Evolutionary conservation across 2,888 invertebrate genomes (phyloP), one percentile per base, ranked within the genome.

Genomic region (Ennomos fuscantarius): DNA sequence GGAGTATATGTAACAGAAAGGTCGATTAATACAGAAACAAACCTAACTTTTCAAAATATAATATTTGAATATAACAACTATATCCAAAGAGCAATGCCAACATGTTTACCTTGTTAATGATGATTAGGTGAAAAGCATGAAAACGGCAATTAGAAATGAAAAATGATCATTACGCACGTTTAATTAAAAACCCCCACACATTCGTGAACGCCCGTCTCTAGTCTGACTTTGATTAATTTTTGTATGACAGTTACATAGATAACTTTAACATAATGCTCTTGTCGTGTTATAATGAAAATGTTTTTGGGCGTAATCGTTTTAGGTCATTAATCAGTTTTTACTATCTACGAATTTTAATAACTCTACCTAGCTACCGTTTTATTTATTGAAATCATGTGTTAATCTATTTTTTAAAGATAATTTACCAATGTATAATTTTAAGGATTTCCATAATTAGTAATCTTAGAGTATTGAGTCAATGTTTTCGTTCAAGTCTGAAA

Each of bases 71-170:
- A 1, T 32, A 47, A 55, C 40, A 49, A 49, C 15, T 2, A 9
- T 33, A 9, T 42, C 71, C 73, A 71, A 70, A 73, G 73, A 40
- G 40, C 40, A 24, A 43, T 41, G 15, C 50, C 58, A 40, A 12
- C 58, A 42, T 56, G 45, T 60, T 60, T 57, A 46, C 58, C 54
- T 53, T 76, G 77, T 81, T 84, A 86, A 88, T 77, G 80, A 78
- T 89, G 86, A 90, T 90, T 88, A 87, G 84, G 78, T 81, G 81
- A 82, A 88, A 86, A 79, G 81, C 72, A 82, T 79, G 81, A 78
- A 84, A 86, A 86, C 80, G 82, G 83, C 89, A 87, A 90, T 91
- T 90, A 88, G 78, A 86, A 79, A 87, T 92, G 92, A 92, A 91
- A 89, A 92, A 92, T 91, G 89, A 89, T 89, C 79, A 87, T 86